A percentile compares a stretch with the other conserved stretches of the same genome.
These are phyloP conservation scores for Notodonta ziczac DNA, from an alignment of 2,888 invertebrate species.

Conservation along the genomic window DNA sequence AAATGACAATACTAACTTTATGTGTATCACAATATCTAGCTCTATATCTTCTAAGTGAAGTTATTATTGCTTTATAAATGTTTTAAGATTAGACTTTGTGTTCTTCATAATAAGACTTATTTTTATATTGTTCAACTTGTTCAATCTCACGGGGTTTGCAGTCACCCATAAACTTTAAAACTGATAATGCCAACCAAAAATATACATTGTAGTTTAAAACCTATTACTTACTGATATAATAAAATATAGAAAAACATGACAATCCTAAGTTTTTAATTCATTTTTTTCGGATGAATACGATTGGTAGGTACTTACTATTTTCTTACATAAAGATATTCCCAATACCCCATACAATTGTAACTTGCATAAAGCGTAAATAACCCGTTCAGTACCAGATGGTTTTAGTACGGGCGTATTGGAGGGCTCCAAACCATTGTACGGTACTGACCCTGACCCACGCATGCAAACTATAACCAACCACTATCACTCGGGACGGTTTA, in stretches of 20 bases:
- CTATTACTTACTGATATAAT: background rate
- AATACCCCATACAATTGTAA: no score
- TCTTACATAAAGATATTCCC: no score
- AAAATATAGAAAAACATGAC: background rate
- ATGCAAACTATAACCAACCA: no score
- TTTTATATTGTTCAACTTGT: background rate
- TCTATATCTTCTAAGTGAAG: background rate
- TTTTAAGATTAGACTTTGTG: background rate
- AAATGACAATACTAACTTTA: background rate
- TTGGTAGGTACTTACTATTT: no score
- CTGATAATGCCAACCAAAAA: slow-evolving; percentile 3
- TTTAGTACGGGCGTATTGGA: no score
- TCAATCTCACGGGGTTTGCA: background rate
- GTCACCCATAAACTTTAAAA: background rate
- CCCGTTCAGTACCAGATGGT: no score
- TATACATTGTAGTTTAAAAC: slow-evolving; percentile 3
- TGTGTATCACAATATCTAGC: background rate
- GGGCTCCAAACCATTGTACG: no score
- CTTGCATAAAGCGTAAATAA: no score
- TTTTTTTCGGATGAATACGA: background rate
- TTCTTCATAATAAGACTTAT: background rate
- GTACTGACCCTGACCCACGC: no score
- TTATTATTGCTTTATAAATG: background rate
- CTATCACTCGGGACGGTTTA: no score
- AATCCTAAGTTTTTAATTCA: background rate